Base-by-base conservation (phyloP, 2,888 invertebrate genomes). In the Apamea monoglypha region DNA sequence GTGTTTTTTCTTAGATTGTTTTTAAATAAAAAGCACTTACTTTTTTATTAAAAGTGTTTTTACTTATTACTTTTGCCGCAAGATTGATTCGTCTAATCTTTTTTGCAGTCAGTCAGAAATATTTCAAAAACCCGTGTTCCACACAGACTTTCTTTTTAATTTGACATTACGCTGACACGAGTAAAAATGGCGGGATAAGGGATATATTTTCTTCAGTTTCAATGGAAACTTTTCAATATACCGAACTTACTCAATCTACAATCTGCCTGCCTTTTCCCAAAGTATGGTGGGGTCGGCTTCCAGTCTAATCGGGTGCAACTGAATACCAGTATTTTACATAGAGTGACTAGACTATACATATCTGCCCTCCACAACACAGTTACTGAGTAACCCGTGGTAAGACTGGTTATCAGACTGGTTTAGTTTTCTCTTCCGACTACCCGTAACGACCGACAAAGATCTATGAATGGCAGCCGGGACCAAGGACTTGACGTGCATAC, bases 111-210 rank as follows among this genome's bases (percentile, higher is more conserved):
- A n/a, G n/a, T n/a, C n/a, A n/a, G n/a, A n/a, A n/a, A n/a, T n/a
- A n/a, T n/a, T n/a, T n/a, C n/a, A n/a, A n/a, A n/a, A n/a, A n/a
- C n/a, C n/a, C n/a, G 8, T 14, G 1, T 14, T 50, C 8, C 36
- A 16, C 25, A 36, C 40, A 21, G 36, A 21, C 32, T 71, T 66
- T 66, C 47, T 70, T 80, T 47, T 44, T 44, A 63, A 76, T 63
- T 63, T 53, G 12, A n/a, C 16, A 32, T 16, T 7, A n/a, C 6
- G 2, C 44, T 56, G 25, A 40, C 18, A 14, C 12, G 12, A 32
- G 18, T 7, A 66, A 66, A 56, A 79, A 16, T 79, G 18, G 3
- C 25, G 36, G 36, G 36, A 36, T 36, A 36, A 36, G 18, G 18
- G n/a, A 44, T 25, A 50, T 36, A 29, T 78, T 44, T 6, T 50